Evolutionary conservation across 2,113 vertebrate genomes (phyloP).

Genomic region (Cottus gobio): DNA sequence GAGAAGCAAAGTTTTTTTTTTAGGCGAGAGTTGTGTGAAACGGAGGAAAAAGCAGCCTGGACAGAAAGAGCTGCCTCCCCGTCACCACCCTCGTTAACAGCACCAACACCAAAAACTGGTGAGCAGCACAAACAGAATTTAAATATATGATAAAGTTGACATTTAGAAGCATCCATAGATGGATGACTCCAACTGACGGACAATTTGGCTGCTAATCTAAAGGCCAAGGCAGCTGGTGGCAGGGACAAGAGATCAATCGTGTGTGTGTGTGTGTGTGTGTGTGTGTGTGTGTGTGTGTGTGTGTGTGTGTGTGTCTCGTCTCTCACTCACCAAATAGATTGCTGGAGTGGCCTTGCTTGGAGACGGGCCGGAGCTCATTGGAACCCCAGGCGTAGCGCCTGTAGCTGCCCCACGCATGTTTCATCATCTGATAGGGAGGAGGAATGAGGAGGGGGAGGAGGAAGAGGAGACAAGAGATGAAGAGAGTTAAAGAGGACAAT

Average conservation of each 20-base stretch:
- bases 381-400: conserved; percentile 95
- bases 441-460: background rate
- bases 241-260: conserved; percentile 66
- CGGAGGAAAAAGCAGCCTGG: background rate
- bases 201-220: conserved; percentile 76
- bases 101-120: conserved; percentile 24
- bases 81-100: conserved; percentile 40
- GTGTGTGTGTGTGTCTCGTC: conserved; percentile 18
- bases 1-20: background rate
- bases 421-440: conserved; percentile 92
- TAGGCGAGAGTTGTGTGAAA: background rate
- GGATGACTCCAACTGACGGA: conserved; percentile 60
- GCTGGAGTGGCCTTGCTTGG: conserved; percentile 97
- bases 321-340: conserved; percentile 97
- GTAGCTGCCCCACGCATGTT: conserved; percentile 97
- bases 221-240: conserved; percentile 65
- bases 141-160: conserved; percentile 75
- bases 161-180: conserved; percentile 66
- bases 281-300: conserved; percentile 33
- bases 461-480: conserved; percentile 27
- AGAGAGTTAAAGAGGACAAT: conserved; percentile 44
- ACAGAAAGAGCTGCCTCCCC: background rate
- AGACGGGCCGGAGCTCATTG: conserved; percentile 96
- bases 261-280: conserved; percentile 24
- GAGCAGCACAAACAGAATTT: conserved; percentile 52